Evolutionary conservation across 2,113 vertebrate genomes (phyloP), one percentile per base, ranked within the genome.

Genomic region (Athene noctua): DNA sequence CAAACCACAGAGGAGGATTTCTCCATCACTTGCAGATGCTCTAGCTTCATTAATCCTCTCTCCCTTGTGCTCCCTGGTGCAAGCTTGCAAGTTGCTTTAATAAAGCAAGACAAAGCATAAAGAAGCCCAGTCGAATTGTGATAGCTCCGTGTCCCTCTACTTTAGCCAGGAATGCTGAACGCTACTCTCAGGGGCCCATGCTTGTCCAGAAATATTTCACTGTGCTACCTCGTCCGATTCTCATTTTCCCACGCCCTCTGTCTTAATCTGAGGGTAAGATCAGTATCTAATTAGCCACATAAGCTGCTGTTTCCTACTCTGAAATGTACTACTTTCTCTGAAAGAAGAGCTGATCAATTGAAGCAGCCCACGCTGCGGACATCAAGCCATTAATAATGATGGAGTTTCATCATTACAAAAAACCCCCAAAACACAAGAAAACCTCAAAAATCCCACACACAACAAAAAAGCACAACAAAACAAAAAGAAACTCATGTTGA

Each of bases 361-460:
- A 57, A 67, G 65, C 6, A 4, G 63, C 40, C 59, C n/a, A 15
- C 6, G 32, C 57, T 59, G 62, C 1, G 2, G 58, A 52, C 74
- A 80, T 16, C 25, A 29, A 34, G 36, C 44, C 25, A 46, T 62
- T 79, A 82, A 54, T 46, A 86, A 38, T 2, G 32, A 80, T 4
- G 15, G 40, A 66, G 10, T 66, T 92, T 51, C 25, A 70, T n/a
- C 44, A 30, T 38, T 26, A 80, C 22, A 18, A 36, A 58, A 55
- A 49, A 19, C 19, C 4, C 5, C 16, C 11, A 47, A 55, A 57
- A 16, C 29, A 11, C 16, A 9, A 8, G 6, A 22, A 34, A 51
- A n/a, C 13, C 3, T 6, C 4, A 2, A 13, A 65, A 78, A 54
- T 25, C 44, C 10, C 8, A 0, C 34, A 29, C 0, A 1, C 15